Evolutionary conservation across 53 echinoderm and acorn worm species (phyloP).

Genomic region (Glandiceps talaboti): DNA sequence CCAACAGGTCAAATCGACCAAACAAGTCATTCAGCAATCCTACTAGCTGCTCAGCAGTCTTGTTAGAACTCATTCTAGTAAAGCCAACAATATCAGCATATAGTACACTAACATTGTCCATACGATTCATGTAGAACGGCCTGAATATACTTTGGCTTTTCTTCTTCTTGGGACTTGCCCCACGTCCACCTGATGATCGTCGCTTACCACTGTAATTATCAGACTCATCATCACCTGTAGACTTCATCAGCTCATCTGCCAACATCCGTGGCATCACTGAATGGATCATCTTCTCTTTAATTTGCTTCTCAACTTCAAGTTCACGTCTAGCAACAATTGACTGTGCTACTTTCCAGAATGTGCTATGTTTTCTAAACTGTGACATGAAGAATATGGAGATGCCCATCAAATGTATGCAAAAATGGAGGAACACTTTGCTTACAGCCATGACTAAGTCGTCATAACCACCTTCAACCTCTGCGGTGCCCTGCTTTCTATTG

Average conservation of each 20-base stretch:
- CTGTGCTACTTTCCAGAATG: conserved; percentile 95
- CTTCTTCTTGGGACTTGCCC: conserved; percentile 3
- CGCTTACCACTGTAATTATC: conserved; percentile 3
- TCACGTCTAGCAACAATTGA: conserved; percentile 64
- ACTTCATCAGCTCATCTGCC: conserved; percentile 54
- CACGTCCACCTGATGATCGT: background rate
- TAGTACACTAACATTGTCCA: conserved; percentile 93
- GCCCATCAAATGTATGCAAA: conserved; percentile 95
- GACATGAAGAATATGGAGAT: conserved; percentile 97
- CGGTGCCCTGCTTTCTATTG: conserved; percentile 16
- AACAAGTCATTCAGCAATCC: conserved; percentile 92
- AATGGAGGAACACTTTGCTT: conserved; percentile 84
- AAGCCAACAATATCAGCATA: conserved; percentile 98
- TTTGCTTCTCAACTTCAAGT: conserved; percentile 71
- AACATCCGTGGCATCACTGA: conserved; percentile 83
- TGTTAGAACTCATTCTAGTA: conserved; percentile 86
- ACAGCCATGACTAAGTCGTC: background rate
- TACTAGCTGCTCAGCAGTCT: conserved; percentile 67
- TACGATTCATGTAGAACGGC: conserved; percentile 95
- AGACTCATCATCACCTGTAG: conserved; percentile 33
- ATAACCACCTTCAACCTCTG: conserved; percentile 4
- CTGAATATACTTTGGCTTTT: conserved; percentile 53
- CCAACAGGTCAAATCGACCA: conserved; percentile 82
- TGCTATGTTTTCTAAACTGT: conserved; percentile 84
- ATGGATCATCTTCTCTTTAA: conserved; percentile 82